Conservation (phyloP, 2,797 vertebrate genomes). For the Hipposideros larvatus region DNA sequence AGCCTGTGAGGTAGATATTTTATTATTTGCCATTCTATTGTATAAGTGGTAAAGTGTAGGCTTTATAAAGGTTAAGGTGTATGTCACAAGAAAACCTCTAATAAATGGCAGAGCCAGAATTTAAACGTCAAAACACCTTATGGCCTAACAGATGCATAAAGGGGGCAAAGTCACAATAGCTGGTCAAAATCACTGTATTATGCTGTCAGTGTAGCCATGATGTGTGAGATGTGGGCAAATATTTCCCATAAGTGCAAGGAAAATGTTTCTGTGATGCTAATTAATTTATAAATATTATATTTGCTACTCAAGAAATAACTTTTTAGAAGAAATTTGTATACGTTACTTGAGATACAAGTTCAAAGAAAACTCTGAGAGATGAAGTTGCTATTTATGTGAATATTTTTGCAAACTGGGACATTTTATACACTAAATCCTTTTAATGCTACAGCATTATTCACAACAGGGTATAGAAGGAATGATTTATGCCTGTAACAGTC, state of each 20-base stretch:
- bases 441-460: background rate
- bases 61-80: background rate
- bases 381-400: slow-evolving; percentile 31
- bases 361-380: slow-evolving; percentile 48
- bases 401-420: slow-evolving; percentile 56
- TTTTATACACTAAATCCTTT: slow-evolving; percentile 45
- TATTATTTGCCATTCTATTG: background rate
- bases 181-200: background rate
- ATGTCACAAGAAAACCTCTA: slow-evolving; percentile 8
- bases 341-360: slow-evolving; percentile 10
- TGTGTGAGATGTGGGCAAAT: background rate
- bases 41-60: background rate
- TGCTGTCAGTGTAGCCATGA: background rate
- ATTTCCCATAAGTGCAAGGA: background rate
- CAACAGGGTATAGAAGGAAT: background rate
- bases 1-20: background rate
- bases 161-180: background rate
- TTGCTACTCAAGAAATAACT: background rate
- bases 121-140: background rate
- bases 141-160: background rate
- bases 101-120: background rate
- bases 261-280: background rate
- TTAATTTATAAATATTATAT: slow-evolving; percentile 41
- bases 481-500: slow-evolving; percentile 37
- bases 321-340: slow-evolving; percentile 33